Evolutionary conservation across 2,888 invertebrate genomes (phyloP).

Genomic region (Lycaena phlaeas): DNA sequence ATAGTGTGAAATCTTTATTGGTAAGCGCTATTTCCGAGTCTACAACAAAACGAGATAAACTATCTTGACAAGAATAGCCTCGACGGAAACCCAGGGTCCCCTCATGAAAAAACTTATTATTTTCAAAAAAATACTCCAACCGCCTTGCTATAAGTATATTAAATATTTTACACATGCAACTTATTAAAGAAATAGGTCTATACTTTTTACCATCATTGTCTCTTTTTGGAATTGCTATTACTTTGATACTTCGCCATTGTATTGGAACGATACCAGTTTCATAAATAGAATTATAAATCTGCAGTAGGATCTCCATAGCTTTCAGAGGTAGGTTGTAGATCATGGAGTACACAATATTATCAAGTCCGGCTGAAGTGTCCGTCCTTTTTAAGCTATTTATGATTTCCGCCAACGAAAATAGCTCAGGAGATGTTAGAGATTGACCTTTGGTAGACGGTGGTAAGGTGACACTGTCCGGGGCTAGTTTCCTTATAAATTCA

Average conservation of each 20-base stretch:
- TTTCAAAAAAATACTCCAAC: background rate
- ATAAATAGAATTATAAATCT: background rate
- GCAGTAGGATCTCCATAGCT: background rate
- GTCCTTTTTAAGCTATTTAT: no score
- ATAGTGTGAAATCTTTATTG: no score
- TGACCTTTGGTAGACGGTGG: no score
- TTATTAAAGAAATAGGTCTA: no score
- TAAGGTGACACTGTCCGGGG: no score
- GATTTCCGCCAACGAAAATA: no score
- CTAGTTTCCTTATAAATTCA: no score
- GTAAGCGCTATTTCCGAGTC: background rate
- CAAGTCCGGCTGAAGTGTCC: slow-evolving; percentile 5
- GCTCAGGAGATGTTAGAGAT: no score
- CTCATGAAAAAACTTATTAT: background rate
- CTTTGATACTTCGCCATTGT: background rate
- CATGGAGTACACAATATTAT: slow-evolving; percentile 5
- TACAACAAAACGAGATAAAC: background rate
- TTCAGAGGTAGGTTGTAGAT: slow-evolving; percentile 2
- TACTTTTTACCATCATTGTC: background rate
- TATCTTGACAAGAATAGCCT: background rate
- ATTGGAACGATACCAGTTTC: background rate
- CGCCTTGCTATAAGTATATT: background rate
- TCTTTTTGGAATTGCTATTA: background rate
- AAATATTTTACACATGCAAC: background rate
- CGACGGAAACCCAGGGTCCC: background rate